These are phyloP conservation scores for Pholis gunnellus DNA, from an alignment of 2,113 vertebrate genomes.

Conservation along the genomic window DNA sequence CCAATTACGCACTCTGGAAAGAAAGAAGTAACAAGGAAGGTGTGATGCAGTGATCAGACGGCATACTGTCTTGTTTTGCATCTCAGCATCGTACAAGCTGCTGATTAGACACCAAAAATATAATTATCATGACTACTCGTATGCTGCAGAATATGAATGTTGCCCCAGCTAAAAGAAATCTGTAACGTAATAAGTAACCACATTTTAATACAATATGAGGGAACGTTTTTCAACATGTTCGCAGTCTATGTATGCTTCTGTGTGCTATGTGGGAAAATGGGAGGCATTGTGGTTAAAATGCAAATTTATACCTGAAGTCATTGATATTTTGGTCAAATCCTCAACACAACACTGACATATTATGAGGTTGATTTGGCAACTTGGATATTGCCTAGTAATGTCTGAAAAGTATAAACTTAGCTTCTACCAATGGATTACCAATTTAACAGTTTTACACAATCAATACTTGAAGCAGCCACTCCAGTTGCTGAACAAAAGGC, in stretches of 20 bases:
- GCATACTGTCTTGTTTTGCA: background rate
- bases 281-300: background rate
- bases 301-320: background rate
- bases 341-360: background rate
- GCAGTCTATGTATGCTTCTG: background rate
- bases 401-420: background rate
- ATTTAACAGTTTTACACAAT: background rate
- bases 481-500: background rate
- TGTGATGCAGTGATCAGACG: background rate
- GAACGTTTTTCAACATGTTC: background rate
- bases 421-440: background rate
- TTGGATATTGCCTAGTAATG: background rate
- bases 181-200: background rate
- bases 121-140: background rate
- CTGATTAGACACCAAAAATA: background rate
- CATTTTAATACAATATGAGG: background rate
- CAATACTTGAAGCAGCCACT: background rate
- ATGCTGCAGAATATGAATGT: constrained; percentile 14
- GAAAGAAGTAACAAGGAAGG: background rate
- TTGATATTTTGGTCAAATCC: background rate
- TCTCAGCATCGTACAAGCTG: background rate
- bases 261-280: background rate
- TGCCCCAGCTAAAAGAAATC: background rate
- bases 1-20: background rate
- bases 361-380: background rate